Evolutionary conservation across 2,888 invertebrate species (phyloP), one percentile per base, ranked within the genome.

Genomic region (Thereva nobilitata): DNA sequence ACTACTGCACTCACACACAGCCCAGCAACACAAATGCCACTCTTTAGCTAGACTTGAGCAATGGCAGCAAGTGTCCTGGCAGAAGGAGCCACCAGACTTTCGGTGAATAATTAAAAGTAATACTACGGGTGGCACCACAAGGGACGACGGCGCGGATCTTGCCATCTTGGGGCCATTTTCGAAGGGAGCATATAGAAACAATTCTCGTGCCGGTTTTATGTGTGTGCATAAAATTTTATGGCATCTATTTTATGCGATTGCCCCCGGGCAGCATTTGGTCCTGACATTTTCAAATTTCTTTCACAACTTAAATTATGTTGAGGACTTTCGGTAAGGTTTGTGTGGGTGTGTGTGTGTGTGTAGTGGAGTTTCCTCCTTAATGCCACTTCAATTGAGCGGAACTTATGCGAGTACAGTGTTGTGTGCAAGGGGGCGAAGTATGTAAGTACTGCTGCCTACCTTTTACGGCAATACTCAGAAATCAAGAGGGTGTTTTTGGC

Each of bases 381-480:
- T 64, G 45, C 54, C 44, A 64, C 54, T 64, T 64, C 55, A 64
- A 64, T 64, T 64, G 64, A 54, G 64, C 64, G 64, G 64, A 64
- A 64, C 54, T 54, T 54, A 47, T 64, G 55, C 23, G 10, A 23
- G 23, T 23, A 23, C 23, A 23, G 23, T 23, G 1, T 23, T 23
- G 23, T 23, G 23, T 23, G 23, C 38, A 9, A 47, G 5, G 23
- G 50, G 40, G 61, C 41, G 41, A 61, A 61, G 42, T 61, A 50
- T 49, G 50, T 50, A 61, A 34, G 49, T 49, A 35, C 34, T 61
- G 61, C 42, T 38, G 23, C 50, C 47, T 12, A 41, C 23, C 23
- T 23, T 23, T 2, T 23, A 2, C 23, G 23, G 23, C 23, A 23
- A 23, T 23, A 23, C 23, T 23, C 23, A 23, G 23, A 23, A 23